These are phyloP conservation scores for Heliconius erato DNA, from an alignment of 2,888 invertebrate genomes.

Conservation along the genomic window DNA sequence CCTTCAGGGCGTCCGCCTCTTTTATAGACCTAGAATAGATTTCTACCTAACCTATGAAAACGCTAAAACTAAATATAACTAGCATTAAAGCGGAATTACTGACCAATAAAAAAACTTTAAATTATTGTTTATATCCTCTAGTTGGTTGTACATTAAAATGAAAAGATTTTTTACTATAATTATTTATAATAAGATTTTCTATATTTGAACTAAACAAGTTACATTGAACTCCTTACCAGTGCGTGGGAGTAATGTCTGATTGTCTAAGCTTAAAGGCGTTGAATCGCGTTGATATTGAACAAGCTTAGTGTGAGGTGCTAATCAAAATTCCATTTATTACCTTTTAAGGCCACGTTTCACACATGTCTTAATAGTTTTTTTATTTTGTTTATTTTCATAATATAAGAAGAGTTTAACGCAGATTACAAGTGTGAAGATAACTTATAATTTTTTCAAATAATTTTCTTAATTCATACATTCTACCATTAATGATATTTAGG, in stretches of 20 bases:
- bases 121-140: background rate
- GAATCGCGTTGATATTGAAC: slow-evolving; percentile 42
- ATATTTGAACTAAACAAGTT: slow-evolving; percentile 30
- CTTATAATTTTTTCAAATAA: no score
- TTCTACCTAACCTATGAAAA: background rate
- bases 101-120: background rate
- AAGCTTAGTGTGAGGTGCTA: slow-evolving; percentile 27
- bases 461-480: no score
- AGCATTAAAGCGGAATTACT: background rate
- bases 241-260: slow-evolving; percentile 46
- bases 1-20: no score
- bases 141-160: background rate
- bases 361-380: background rate
- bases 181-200: slow-evolving; percentile 8
- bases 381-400: background rate
- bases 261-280: slow-evolving; percentile 38
- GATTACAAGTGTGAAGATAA: no score
- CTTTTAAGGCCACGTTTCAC: slow-evolving; percentile 31
- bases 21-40: background rate
- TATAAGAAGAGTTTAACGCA: background rate
- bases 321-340: slow-evolving; percentile 43
- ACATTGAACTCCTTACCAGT: slow-evolving; percentile 40
- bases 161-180: background rate
- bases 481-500: no score
- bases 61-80: background rate